phyloP scores from a whole-genome alignment of 2,113 vertebrate species.

The Pollachius pollachius region DNA sequence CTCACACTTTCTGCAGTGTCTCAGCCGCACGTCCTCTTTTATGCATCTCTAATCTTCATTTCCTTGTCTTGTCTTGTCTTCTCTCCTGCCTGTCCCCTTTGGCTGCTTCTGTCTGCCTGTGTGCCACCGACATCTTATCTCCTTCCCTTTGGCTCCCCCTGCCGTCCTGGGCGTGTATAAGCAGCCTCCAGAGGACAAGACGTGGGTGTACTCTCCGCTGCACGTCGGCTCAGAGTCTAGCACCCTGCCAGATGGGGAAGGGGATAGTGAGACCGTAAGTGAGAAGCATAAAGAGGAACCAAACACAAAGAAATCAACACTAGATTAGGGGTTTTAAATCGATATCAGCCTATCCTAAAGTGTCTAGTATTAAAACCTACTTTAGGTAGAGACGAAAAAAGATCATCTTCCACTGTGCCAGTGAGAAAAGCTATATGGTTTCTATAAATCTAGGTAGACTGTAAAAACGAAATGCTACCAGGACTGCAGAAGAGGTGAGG shows the following conservation, averaged over 20 bases:
- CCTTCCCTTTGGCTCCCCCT: constrained; percentile 80
- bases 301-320: constrained; percentile 26
- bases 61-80: constrained; percentile 65
- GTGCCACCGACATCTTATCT: constrained; percentile 60
- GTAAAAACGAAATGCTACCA: too few species aligned
- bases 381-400: constrained; percentile 9
- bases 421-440: constrained; percentile 5
- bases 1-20: constrained; percentile 56
- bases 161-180: constrained; percentile 77
- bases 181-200: constrained; percentile 96
- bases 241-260: constrained; percentile 85
- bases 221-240: constrained; percentile 91
- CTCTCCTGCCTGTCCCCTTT: constrained; percentile 72
- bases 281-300: constrained; percentile 56
- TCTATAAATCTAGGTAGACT: too few species aligned
- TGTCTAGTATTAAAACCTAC: neutral
- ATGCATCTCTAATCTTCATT: constrained; percentile 73
- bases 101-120: constrained; percentile 73
- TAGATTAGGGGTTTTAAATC: neutral
- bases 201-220: constrained; percentile 99
- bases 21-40: constrained; percentile 64
- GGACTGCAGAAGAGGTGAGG: too few species aligned
- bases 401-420: neutral
- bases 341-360: constrained; percentile 6
- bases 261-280: constrained; percentile 98